Evolutionary conservation across 2,113 vertebrate genomes (phyloP), one percentile per base, ranked within the genome.

Genomic region (Carassius gibelio): DNA sequence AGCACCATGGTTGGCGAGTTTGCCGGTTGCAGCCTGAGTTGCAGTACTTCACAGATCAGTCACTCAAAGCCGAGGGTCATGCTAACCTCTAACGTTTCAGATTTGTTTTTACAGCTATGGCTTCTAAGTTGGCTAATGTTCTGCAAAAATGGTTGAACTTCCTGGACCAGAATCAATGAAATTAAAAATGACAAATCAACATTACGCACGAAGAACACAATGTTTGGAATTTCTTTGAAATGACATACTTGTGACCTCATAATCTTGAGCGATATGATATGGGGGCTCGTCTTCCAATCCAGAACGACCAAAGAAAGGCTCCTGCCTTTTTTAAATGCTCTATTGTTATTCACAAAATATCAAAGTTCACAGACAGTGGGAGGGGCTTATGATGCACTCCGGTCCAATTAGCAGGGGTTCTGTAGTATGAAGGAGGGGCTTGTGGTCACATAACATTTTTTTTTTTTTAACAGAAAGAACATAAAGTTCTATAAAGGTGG

Each of bases 1-100:
- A 89, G 88, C 88, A 89, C 86, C 88, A 87, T 89, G 57, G 52
- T 77, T 30, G 81, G 84, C 77, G 42, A 82, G 83, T 72, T 85
- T 85, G 61, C 48, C 66, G 81, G 71, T 30, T 68, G 81, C 59
- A 3, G 50, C 80, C 80, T 68, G 68, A 83, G 80, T 61, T 64
- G 23, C 75, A 80, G 82, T 66, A 66, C 75, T 75, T 87, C 71
- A 71, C 23, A 45, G n/a, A 75, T 75, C 21, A 17, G 62, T 21
- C 9, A 61, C 1, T 38, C 3, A 74, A 34, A 14, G 45, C 42
- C 26, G 69, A 75, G 59, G 75, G 55, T 84, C 50, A 84, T 23
- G 48, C 50, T 52, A 52, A 50, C 48, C 48, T 50, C 48, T 50
- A 30, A 30, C 50, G 15, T 17, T 57, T 81, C n/a, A 17, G 78